A percentile compares a stretch with the other conserved stretches of the same genome.
phyloP scores from a whole-genome alignment of 2,888 invertebrate genomes.

The Hedychridium roseum region DNA sequence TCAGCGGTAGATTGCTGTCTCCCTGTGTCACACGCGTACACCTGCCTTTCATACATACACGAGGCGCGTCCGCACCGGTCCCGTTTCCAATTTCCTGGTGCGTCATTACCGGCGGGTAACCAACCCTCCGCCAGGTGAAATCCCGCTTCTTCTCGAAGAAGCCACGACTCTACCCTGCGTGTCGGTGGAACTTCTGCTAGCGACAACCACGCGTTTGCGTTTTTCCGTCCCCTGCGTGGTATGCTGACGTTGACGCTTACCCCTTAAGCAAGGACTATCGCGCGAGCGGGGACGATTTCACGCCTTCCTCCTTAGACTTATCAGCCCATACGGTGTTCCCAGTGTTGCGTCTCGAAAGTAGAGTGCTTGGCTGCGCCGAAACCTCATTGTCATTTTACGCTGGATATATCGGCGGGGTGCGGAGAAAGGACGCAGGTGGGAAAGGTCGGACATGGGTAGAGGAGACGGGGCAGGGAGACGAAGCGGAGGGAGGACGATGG shows the following conservation, averaged over 20 bases:
- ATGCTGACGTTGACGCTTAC: background rate
- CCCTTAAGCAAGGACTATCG: conserved; percentile 8
- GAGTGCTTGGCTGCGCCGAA: conserved; percentile 20
- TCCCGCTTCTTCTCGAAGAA: conserved; percentile 27
- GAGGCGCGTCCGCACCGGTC: too few relatives aligned
- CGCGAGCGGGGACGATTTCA: too few relatives aligned
- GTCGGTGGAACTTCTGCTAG: conserved; percentile 31
- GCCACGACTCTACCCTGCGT: conserved; percentile 21
- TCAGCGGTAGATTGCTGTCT: too few relatives aligned
- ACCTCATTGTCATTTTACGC: too few relatives aligned
- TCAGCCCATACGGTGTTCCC: conserved; percentile 14
- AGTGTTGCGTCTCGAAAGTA: conserved; percentile 28
- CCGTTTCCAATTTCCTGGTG: too few relatives aligned
- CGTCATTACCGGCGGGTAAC: conserved; percentile 35
- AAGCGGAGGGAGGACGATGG: conserved; percentile 14
- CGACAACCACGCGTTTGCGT: conserved; percentile 40
- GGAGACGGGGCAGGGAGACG: conserved; percentile 9
- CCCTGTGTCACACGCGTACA: too few relatives aligned
- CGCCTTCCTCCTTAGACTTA: too few relatives aligned
- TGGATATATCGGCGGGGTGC: conserved; percentile 14
- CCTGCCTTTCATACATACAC: too few relatives aligned
- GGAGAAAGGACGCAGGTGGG: conserved; percentile 7
- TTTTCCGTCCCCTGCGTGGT: conserved; percentile 24
- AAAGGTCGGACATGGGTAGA: background rate
- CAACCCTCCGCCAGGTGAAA: conserved; percentile 33